phyloP scores from a whole-genome alignment of 2,113 vertebrate genomes.

The Gorsachius goisagi region DNA sequence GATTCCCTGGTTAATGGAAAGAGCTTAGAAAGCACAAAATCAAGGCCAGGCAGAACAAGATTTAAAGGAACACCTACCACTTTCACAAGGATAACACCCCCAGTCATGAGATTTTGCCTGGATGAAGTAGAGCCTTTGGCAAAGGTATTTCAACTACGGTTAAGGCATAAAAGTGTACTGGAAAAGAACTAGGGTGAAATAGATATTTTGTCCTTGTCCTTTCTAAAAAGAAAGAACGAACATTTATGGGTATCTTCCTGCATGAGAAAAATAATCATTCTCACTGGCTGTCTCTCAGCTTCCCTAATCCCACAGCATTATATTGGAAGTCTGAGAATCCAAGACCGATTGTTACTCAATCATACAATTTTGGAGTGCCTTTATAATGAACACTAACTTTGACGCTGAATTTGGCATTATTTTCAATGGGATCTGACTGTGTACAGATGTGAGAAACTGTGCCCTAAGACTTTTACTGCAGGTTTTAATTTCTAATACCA shows the following conservation, averaged over 20 bases:
- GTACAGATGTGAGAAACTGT: not conserved
- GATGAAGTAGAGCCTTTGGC: not conserved
- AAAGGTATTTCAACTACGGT: not conserved
- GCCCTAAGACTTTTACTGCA: constrained; percentile 7
- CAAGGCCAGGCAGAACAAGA: not conserved
- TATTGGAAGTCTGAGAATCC: not conserved
- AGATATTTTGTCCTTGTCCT: not conserved
- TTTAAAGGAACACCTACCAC: not conserved
- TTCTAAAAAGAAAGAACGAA: not conserved
- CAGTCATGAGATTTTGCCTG: not conserved
- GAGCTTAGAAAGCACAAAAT: not conserved
- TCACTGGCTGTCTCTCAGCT: not conserved
- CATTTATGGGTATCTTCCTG: not conserved
- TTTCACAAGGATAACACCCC: not conserved
- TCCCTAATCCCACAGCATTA: not conserved
- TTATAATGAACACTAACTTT: not conserved
- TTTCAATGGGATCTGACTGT: not conserved
- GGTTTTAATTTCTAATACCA: constrained; percentile 42
- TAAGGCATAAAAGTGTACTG: not conserved
- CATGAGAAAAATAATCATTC: not conserved
- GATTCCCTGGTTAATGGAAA: not conserved
- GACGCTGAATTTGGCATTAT: not conserved
- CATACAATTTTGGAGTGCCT: not conserved
- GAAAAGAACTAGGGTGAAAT: not conserved
- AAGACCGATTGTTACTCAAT: not conserved